Percentiles rank a stretch among this genome's conserved stretches.
Conservation (phyloP, 64 coral and sea anemone genomes). For the Trachythela sp. region DNA sequence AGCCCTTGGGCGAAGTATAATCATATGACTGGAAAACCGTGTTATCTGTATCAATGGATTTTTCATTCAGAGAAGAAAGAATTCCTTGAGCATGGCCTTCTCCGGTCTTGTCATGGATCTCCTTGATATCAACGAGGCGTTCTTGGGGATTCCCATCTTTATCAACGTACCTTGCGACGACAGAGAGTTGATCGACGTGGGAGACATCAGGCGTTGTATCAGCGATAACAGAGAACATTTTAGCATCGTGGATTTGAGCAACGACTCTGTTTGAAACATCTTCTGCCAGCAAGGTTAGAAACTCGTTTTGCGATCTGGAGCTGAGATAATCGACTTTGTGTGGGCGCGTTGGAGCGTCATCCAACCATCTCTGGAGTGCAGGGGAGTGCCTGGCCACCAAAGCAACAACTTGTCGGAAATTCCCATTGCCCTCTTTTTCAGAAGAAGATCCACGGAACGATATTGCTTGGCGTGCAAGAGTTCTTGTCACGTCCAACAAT, state of each 20-base stretch:
- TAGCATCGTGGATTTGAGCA: neutral
- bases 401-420: neutral
- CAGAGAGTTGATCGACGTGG: neutral
- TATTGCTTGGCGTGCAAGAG: neutral
- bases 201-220: neutral
- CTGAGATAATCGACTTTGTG: too few species aligned
- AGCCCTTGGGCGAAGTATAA: constrained; percentile 11
- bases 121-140: neutral
- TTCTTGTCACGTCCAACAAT: neutral
- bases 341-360: neutral
- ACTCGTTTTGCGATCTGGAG: neutral
- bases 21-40: constrained; percentile 7
- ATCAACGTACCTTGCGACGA: neutral
- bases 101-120: neutral
- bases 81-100: neutral
- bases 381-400: neutral
- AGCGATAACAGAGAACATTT: neutral
- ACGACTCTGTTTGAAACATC: neutral
- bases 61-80: neutral
- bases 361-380: neutral
- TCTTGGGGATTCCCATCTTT: neutral
- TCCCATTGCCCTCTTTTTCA: neutral
- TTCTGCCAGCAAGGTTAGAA: neutral
- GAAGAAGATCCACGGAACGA: neutral
- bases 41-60: neutral